Base-by-base conservation (phyloP, 2,797 vertebrate species). In the Leucoraja ocellata region DNA sequence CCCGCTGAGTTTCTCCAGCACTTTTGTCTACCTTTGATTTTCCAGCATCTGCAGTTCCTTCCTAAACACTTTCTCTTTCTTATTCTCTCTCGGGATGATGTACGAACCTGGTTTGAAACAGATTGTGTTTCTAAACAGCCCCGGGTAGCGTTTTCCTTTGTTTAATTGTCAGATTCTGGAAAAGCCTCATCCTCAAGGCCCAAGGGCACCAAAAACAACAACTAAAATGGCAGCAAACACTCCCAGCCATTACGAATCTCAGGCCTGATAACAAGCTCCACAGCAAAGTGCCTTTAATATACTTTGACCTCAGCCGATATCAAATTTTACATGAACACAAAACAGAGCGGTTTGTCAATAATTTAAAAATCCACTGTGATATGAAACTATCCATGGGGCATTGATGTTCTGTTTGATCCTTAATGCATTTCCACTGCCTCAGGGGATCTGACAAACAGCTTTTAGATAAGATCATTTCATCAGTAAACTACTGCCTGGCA, bases 271-370 rank as follows among this genome's bases (percentile, higher is more conserved):
- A 36, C 84, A n/a, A 88, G 84, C 84, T 68, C 39, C 73, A 71
- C 90, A n/a, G 68, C 90, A 92, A 92, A 92, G 73, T 76, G 39
- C 39, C 65, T 76, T 76, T 92, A 74, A 92, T 92, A 73, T 73
- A 76, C 71, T 76, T 92, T 92, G 39, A 74, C 90, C 90, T 92
- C 90, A 76, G 90, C 90, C 25, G 21, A 92, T 76, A 73, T 91
- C 90, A 91, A 71, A 91, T 74, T 91, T 73, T 91, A 91, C 90
- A 91, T 91, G 90, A 91, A 74, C 68, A 91, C 39, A 74, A 54
- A 10, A 91, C 68, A 91, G 39, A 74, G 25, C 90, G 74, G 90
- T 91, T 91, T 28, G 71, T 91, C 90, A 91, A 91, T 91, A 91
- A 68, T 91, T 74, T 91, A 91, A 91, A 91, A 73, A 54, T 58